These are phyloP conservation scores for Cephus cinctus DNA, from an alignment of 1,140 invertebrate species.

Conservation along the genomic window DNA sequence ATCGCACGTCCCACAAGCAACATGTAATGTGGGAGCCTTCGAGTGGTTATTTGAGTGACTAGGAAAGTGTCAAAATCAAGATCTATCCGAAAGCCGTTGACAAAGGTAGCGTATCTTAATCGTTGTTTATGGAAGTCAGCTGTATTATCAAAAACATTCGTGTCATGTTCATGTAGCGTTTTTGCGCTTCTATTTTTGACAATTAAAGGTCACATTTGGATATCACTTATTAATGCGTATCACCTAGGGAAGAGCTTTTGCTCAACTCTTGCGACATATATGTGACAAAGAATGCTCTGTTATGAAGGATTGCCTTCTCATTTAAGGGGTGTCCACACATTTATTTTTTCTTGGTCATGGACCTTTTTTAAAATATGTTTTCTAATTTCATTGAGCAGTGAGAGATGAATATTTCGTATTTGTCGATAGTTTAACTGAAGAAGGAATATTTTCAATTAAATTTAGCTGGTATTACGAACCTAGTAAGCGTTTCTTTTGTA, in stretches of 20 bases:
- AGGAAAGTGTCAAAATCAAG: constrained; percentile 21
- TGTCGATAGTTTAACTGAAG: not conserved
- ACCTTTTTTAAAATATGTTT: not conserved
- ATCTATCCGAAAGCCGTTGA: constrained; percentile 23
- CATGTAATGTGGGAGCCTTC: constrained; percentile 35
- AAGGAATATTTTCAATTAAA: not conserved
- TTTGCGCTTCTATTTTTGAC: constrained; percentile 29
- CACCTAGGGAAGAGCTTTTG: not conserved
- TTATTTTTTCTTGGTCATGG: not conserved
- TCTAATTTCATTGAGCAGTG: not conserved
- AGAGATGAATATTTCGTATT: not conserved
- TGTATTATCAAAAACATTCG: constrained; percentile 42
- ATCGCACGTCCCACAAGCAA: constrained; percentile 24
- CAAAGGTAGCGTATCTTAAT: constrained; percentile 33
- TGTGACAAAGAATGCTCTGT: constrained; percentile 2
- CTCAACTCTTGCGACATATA: constrained; percentile 2
- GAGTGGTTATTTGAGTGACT: constrained; percentile 17
- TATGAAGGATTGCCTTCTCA: not conserved
- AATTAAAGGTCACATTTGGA: constrained; percentile 24
- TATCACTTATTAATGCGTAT: not conserved
- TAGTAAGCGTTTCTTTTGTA: no score
- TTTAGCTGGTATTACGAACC: no score
- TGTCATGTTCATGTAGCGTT: constrained; percentile 32
- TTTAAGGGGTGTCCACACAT: not conserved
- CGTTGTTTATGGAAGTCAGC: constrained; percentile 55